Percentiles rank a stretch among this genome's conserved stretches.
These are phyloP conservation scores for Mesocentrotus franciscanus DNA, from an alignment of 53 echinoderm and acorn worm species.

Conservation along the genomic window DNA sequence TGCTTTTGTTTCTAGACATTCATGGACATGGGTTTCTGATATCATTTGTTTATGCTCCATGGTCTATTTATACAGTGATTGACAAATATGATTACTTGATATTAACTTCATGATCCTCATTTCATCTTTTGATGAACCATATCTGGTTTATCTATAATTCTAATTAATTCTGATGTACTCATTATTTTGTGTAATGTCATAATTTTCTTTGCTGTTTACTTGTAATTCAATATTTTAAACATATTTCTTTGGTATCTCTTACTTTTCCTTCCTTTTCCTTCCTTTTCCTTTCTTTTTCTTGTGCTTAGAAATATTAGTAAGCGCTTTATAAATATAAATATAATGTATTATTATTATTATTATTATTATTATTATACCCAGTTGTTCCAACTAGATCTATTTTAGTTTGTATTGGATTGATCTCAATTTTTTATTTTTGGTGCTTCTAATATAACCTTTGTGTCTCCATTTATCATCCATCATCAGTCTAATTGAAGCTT, in stretches of 20 bases:
- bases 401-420: not conserved
- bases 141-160: no score
- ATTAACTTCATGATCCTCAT: not conserved
- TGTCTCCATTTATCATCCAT: not conserved
- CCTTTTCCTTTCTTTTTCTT: no score
- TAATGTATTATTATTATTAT: no score
- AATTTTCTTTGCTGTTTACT: no score
- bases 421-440: not conserved
- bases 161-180: no score
- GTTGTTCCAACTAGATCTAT: not conserved
- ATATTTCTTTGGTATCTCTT: no score
- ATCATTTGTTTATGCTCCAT: not conserved
- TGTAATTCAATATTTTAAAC: no score
- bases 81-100: not conserved
- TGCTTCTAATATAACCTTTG: not conserved
- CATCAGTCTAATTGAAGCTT: not conserved
- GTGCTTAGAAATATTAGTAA: no score
- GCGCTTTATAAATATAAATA: no score
- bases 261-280: no score
- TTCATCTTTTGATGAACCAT: not conserved
- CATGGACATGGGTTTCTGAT: not conserved
- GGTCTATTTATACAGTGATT: not conserved
- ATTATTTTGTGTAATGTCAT: no score
- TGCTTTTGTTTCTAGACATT: slow-evolving; percentile 6
- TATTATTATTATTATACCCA: no score